A percentile compares a stretch with the other conserved stretches of the same genome.
phyloP scores from a whole-genome alignment of 2,113 vertebrate genomes.

The Zosterops hypoxanthus region DNA sequence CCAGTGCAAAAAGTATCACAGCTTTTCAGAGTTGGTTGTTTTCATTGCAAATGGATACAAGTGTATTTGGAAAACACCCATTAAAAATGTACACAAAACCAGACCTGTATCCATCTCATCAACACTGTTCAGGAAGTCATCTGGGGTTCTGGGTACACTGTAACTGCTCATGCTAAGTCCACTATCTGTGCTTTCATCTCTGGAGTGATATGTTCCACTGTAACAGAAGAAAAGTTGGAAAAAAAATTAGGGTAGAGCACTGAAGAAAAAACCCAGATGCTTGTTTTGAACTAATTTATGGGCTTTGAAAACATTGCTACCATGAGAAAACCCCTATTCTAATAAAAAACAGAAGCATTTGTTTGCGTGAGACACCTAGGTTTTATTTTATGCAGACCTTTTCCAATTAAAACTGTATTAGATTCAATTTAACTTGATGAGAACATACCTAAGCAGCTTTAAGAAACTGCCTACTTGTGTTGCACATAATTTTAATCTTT shows the following conservation, averaged over 20 bases:
- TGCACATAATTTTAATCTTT: background rate
- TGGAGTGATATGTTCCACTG: slow-evolving; percentile 98
- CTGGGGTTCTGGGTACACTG: slow-evolving; percentile 95
- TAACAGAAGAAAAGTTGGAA: background rate
- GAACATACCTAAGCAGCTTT: background rate
- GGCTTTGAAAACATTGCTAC: background rate
- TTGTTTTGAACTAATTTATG: background rate
- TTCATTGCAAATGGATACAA: background rate
- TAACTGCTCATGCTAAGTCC: slow-evolving; percentile 99
- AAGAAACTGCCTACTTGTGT: background rate
- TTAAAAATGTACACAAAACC: background rate
- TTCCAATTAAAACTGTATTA: background rate
- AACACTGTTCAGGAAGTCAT: slow-evolving; percentile 98
- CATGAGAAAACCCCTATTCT: background rate
- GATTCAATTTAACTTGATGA: background rate
- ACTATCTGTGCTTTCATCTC: slow-evolving; percentile 97
- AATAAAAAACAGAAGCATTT: background rate
- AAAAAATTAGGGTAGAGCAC: background rate
- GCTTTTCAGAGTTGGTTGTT: background rate
- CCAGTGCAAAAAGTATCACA: background rate
- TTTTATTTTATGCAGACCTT: background rate
- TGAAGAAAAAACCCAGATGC: background rate
- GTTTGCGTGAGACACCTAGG: background rate
- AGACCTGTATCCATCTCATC: slow-evolving; percentile 99
- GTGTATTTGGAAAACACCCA: background rate